phyloP scores from a whole-genome alignment of 2,113 vertebrate species.

The Callopanchax toddi region DNA sequence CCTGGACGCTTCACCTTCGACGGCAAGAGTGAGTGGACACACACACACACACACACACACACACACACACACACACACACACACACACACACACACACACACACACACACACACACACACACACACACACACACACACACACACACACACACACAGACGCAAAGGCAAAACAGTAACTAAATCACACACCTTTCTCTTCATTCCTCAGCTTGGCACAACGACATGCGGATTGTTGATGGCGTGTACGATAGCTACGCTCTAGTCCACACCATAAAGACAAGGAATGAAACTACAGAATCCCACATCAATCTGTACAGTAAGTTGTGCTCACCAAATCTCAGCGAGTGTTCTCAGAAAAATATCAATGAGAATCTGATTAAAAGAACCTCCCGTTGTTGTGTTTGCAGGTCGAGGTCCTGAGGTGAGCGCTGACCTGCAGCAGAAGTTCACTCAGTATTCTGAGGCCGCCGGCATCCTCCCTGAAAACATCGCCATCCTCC shows the following conservation, averaged over 20 bases:
- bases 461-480: constrained; percentile 71
- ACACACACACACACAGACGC: too few relatives aligned
- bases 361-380: neutral
- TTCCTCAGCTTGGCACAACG: constrained; percentile 70
- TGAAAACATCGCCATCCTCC: constrained; percentile 78
- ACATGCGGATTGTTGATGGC: constrained; percentile 78
- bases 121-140: too few relatives aligned
- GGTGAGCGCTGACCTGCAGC: constrained; percentile 52
- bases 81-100: neutral
- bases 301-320: constrained; percentile 86
- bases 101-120: too few relatives aligned
- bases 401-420: constrained; percentile 79
- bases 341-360: too few relatives aligned
- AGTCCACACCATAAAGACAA: constrained; percentile 80
- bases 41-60: too few relatives aligned
- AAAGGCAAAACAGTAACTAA: too few relatives aligned
- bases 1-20: constrained; percentile 81
- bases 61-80: neutral
- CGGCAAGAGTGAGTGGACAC: constrained; percentile 76
- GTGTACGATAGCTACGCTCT: constrained; percentile 79
- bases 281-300: constrained; percentile 49
- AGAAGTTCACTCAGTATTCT: constrained; percentile 78
- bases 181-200: neutral
- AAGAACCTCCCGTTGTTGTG: neutral
- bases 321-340: constrained; percentile 25